These are phyloP conservation scores for Alviniconcha strummeri DNA, from an alignment of 2,888 invertebrate genomes.

Conservation along the genomic window DNA sequence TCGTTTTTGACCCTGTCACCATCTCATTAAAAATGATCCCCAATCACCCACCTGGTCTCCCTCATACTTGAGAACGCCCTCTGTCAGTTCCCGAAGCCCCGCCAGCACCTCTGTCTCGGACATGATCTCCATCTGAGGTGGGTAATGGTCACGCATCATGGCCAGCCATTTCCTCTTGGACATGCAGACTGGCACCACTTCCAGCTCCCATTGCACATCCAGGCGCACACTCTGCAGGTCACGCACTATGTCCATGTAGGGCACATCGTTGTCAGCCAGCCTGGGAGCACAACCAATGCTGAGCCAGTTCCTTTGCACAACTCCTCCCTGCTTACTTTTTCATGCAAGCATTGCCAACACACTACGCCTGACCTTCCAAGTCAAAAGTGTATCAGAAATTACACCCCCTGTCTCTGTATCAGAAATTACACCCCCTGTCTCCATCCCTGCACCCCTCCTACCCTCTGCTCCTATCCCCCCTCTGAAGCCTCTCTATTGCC, in stretches of 20 bases:
- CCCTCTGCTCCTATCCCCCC: no score
- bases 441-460: no score
- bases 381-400: no score
- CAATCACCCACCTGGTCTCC: conserved; percentile 49
- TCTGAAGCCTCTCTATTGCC: no score
- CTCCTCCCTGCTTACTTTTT: no score
- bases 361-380: no score
- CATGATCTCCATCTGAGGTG: conserved; percentile 66
- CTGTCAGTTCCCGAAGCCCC: conserved; percentile 68
- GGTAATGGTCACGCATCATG: conserved; percentile 65
- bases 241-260: conserved; percentile 65
- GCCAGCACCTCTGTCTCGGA: conserved; percentile 62
- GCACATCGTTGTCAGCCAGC: conserved; percentile 61
- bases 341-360: no score
- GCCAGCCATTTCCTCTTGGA: conserved; percentile 67
- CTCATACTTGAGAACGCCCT: conserved; percentile 69
- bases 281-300: conserved; percentile 35
- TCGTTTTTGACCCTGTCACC: no score
- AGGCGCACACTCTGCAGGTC: conserved; percentile 61
- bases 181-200: conserved; percentile 64
- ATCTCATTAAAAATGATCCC: no score
- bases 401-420: no score
- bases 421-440: no score
- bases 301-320: no score
- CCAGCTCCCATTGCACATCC: conserved; percentile 70